Evolutionary conservation across 1,140 invertebrate species (phyloP).

Genomic region (Tetragonula clypearis): DNA sequence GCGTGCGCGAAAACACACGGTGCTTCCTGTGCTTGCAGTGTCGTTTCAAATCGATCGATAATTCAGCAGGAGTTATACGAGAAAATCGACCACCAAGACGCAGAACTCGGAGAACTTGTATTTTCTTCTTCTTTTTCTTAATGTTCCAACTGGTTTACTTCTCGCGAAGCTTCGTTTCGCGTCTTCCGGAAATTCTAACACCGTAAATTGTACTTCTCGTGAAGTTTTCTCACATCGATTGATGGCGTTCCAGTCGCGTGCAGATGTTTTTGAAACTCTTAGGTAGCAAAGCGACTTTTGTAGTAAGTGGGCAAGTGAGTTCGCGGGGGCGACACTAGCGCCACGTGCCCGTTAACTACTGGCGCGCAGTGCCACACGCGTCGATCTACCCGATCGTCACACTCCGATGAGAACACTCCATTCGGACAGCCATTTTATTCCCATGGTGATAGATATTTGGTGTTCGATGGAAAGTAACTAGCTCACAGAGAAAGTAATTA

Average conservation of each 20-base stretch:
- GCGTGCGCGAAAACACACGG: background rate
- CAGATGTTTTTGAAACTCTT: no score
- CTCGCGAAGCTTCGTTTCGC: background rate
- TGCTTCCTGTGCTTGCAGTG: background rate
- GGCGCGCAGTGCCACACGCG: no score
- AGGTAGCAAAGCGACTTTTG: no score
- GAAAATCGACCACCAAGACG: background rate
- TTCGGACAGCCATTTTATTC: no score
- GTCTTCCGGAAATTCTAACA: background rate
- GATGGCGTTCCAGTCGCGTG: no score
- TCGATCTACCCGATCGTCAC: no score
- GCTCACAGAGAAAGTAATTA: constrained; percentile 1
- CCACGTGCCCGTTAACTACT: no score
- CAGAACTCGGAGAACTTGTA: no score
- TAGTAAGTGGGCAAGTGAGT: no score
- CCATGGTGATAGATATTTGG: background rate
- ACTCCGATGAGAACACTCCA: no score
- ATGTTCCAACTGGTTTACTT: background rate
- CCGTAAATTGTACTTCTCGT: background rate
- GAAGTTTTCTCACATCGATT: no score
- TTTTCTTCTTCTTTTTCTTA: background rate
- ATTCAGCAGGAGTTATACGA: background rate
- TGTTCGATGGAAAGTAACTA: background rate
- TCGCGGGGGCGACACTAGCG: no score
- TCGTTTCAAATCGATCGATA: background rate